Evolutionary conservation across 2,888 invertebrate species (phyloP), one percentile per base, ranked within the genome.

Genomic region (Tridacna gigas): DNA sequence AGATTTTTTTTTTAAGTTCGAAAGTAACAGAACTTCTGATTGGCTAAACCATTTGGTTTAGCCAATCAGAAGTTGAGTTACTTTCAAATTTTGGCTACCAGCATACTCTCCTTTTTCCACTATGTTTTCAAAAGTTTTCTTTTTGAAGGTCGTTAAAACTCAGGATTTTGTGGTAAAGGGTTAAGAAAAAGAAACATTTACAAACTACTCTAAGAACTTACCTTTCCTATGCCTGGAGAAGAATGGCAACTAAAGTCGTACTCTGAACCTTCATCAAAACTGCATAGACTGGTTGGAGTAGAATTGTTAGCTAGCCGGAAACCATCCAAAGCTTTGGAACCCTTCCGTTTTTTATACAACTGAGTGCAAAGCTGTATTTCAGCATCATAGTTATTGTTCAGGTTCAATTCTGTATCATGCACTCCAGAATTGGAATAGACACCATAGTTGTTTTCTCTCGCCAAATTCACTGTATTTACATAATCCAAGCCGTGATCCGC

Each of bases 361-460:
- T 82, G 73, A 25, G 71, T 82, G 74, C 85, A 82, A 77, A 84
- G 69, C 61, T 74, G 79, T n/a, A 90, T 56, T 71, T 90, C 90
- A 13, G 89, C 82, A 65, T 90, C 90, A n/a, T 20, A 71, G 1
- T 89, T 89, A 60, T 88, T 88, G 61, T 89, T 86, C 26, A 79
- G 71, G 75, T 66, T 86, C 13, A 79, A n/a, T 47, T 89, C 89
- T 18, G 83, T 25, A 18, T 86, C 85, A 9, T 60, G 63, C 51
- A 75, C 77, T 26, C 78, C 79, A 45, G 73, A 65, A 18, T 76
- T 75, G 37, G 78, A 80, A 20, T 83, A 71, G 11, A 84, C 83
- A 61, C 85, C 82, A 65, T 84, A 88, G 66, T 83, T 85, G 65
- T 79, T 81, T 18, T 84, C 82, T 60, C 82, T 86, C n/a, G 88